Evolutionary conservation across 1,140 invertebrate genomes (phyloP).

Genomic region (Homarus americanus): DNA sequence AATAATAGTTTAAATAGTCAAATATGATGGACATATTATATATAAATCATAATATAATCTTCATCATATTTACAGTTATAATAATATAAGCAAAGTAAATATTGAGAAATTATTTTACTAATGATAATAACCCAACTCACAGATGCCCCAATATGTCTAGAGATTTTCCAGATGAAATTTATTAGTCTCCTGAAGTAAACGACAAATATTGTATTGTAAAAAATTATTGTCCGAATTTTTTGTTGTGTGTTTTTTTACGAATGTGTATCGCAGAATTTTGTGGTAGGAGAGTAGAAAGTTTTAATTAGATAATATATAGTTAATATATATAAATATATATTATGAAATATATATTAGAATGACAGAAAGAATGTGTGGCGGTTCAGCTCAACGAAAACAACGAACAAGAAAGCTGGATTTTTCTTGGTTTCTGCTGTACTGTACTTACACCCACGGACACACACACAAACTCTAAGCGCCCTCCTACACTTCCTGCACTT

Average conservation of each 20-base stretch:
- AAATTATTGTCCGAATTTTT: slow-evolving; percentile 11
- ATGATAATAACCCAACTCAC: too few species aligned
- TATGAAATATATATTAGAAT: background rate
- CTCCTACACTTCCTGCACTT: too few species aligned
- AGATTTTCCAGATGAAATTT: background rate
- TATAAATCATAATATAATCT: too few species aligned
- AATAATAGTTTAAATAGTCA: too few species aligned
- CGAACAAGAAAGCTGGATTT: slow-evolving; percentile 36
- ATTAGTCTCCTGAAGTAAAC: background rate
- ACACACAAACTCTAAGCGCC: background rate
- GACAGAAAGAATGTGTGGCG: slow-evolving; percentile 7
- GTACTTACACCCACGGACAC: slow-evolving; percentile 3
- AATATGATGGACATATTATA: too few species aligned
- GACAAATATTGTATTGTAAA: background rate
- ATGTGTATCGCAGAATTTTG: slow-evolving; percentile 47
- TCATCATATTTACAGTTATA: too few species aligned
- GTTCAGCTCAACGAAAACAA: slow-evolving; percentile 40
- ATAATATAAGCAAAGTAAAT: too few species aligned
- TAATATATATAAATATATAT: slow-evolving; percentile 52
- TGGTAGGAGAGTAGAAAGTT: slow-evolving; percentile 56
- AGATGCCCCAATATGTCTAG: background rate
- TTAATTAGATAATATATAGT: slow-evolving; percentile 54
- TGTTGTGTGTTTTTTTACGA: slow-evolving; percentile 55
- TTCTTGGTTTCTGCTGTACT: slow-evolving; percentile 45
- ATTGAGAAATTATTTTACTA: too few species aligned